These are phyloP conservation scores for Pterostichus madidus DNA, from an alignment of 2,888 invertebrate species.

Conservation along the genomic window DNA sequence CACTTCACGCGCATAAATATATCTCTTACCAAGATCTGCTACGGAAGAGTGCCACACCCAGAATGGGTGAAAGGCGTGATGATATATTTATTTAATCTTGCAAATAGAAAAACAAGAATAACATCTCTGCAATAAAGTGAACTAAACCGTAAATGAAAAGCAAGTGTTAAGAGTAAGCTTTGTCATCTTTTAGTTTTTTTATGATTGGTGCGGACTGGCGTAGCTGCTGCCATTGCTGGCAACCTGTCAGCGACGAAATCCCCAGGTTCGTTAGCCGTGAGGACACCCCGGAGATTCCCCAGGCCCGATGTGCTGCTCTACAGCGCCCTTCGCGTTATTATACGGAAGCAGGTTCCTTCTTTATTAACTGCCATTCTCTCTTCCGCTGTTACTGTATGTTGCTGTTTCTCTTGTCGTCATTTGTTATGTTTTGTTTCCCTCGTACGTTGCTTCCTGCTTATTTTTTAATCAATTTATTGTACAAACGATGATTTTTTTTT, in stretches of 20 bases:
- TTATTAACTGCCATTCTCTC: constrained; percentile 51
- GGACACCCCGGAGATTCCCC: constrained; percentile 20
- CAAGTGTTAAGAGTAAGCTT: constrained; percentile 22
- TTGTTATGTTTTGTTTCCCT: constrained; percentile 26
- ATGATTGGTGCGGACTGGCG: constrained; percentile 2
- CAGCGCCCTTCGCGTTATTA: constrained; percentile 41
- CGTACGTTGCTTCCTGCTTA: constrained; percentile 4
- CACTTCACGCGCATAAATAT: too few relatives aligned
- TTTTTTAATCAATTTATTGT: constrained; percentile 39
- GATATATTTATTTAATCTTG: constrained; percentile 16
- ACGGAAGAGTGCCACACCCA: too few relatives aligned
- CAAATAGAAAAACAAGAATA: not conserved
- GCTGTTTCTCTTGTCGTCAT: constrained; percentile 15
- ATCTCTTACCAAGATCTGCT: too few relatives aligned
- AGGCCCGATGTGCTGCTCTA: not conserved
- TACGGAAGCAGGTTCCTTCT: constrained; percentile 33
- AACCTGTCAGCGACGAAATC: constrained; percentile 51
- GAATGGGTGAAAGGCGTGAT: too few relatives aligned
- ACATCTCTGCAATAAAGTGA: constrained; percentile 7
- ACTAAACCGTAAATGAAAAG: constrained; percentile 33
- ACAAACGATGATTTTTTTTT: not conserved
- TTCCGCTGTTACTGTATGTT: constrained; percentile 6
- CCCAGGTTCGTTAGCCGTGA: constrained; percentile 47
- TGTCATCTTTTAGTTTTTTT: constrained; percentile 45
- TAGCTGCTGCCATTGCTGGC: not conserved